A percentile compares a stretch with the other conserved stretches of the same genome.
Conservation (phyloP, 1,140 invertebrate genomes). For the Zeugodacus cucurbitae region DNA sequence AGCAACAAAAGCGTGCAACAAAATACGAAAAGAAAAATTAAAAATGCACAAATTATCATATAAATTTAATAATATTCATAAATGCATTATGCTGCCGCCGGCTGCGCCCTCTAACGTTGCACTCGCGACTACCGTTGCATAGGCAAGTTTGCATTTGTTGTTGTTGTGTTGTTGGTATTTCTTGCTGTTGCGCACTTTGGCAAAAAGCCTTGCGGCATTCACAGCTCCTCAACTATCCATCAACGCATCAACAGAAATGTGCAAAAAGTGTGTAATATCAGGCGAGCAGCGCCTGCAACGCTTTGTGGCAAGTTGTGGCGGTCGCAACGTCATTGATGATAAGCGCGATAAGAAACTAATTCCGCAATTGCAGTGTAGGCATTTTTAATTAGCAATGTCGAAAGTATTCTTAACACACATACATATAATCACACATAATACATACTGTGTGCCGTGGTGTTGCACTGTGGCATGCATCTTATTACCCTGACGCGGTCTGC, state of each 20-base stretch:
- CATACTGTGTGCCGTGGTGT: not conserved
- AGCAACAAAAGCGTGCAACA: slow-evolving; percentile 36
- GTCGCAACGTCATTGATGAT: slow-evolving; percentile 50
- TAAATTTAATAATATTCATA: slow-evolving; percentile 39
- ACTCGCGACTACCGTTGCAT: not conserved
- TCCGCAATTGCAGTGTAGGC: slow-evolving; percentile 61
- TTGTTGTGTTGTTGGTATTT: not conserved
- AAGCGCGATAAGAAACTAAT: slow-evolving; percentile 64
- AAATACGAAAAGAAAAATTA: slow-evolving; percentile 11
- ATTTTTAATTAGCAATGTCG: slow-evolving; percentile 60
- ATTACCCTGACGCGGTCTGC: not conserved
- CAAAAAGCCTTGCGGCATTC: slow-evolving; percentile 36
- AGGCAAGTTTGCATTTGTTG: not conserved
- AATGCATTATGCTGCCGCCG: slow-evolving; percentile 8
- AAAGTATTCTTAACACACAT: slow-evolving; percentile 25
- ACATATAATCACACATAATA: too few species aligned
- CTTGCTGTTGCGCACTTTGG: not conserved
- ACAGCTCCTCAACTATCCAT: slow-evolving; percentile 59
- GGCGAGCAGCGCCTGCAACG: slow-evolving; percentile 40
- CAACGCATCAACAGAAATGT: slow-evolving; percentile 55
- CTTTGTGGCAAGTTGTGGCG: slow-evolving; percentile 55
- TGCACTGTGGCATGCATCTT: slow-evolving; percentile 35
- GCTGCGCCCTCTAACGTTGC: not conserved
- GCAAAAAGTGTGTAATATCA: slow-evolving; percentile 44
- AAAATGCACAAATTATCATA: slow-evolving; percentile 41